phyloP scores from a whole-genome alignment of 2,113 vertebrate genomes.

The Dicrurus megarhynchus region DNA sequence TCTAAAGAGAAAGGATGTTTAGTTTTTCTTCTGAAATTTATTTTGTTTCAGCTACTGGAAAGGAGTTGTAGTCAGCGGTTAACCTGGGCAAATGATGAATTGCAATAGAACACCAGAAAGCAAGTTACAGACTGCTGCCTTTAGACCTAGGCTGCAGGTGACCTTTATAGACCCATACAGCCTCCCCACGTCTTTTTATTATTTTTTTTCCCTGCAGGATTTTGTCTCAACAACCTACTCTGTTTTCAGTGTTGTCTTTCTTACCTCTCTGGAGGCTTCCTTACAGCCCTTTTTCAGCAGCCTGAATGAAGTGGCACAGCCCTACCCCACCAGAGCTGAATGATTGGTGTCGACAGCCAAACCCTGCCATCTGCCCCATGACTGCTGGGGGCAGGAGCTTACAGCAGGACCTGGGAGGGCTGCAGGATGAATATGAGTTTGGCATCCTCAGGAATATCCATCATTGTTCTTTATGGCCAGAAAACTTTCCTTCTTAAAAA shows the following conservation, averaged over 20 bases:
- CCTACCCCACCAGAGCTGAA: neutral
- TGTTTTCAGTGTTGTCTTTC: neutral
- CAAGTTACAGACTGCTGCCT: neutral
- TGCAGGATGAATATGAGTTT: neutral
- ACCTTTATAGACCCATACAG: neutral
- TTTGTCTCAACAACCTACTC: neutral
- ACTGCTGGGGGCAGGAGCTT: neutral
- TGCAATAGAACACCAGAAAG: neutral
- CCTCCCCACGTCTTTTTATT: neutral
- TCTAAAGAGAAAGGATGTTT: neutral
- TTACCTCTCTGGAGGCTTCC: neutral
- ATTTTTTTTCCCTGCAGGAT: neutral
- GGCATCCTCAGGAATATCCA: neutral
- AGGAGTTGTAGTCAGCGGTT: neutral
- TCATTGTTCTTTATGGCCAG: neutral
- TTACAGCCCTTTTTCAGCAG: neutral
- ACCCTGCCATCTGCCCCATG: neutral
- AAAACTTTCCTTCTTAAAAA: neutral
- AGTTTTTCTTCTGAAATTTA: neutral
- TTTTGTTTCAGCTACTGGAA: neutral
- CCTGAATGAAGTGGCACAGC: neutral
- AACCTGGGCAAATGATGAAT: neutral
- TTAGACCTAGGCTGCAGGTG: neutral
- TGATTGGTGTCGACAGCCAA: fast-evolving
- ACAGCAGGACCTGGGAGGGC: neutral